Evolutionary conservation across 2,888 invertebrate genomes (phyloP).

Genomic region (Nectonema munidae): DNA sequence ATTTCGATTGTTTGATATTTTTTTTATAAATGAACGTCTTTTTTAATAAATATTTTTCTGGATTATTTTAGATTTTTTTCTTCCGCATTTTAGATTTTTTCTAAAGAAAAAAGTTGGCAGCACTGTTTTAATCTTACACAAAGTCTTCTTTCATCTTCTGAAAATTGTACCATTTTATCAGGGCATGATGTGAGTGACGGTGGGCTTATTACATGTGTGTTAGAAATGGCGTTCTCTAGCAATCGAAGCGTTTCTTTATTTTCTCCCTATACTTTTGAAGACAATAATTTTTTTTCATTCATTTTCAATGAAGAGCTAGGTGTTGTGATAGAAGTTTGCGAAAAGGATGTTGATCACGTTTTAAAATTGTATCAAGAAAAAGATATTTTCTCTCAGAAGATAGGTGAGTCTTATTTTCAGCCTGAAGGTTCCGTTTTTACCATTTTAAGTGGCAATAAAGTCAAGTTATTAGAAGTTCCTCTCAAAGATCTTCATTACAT

Average conservation of each 20-base stretch:
- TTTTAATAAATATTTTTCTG: no score
- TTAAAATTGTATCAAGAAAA: conserved; percentile 18
- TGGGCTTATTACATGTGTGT: conserved; percentile 48
- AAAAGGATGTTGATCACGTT: conserved; percentile 19
- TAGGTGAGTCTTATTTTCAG: conserved; percentile 20
- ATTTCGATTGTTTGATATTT: no score
- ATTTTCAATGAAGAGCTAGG: conserved; percentile 26
- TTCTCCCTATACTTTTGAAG: no score
- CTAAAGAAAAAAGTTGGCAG: no score
- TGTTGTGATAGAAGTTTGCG: conserved; percentile 23
- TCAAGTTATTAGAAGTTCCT: conserved; percentile 31
- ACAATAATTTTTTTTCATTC: no score
- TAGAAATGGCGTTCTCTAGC: conserved; percentile 89
- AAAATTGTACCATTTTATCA: conserved; percentile 36
- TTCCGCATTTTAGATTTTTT: no score
- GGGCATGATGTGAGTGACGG: conserved; percentile 93
- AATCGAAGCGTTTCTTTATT: no score
- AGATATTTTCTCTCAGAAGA: conserved; percentile 19
- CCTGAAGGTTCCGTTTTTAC: conserved; percentile 10
- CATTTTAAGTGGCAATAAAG: conserved; percentile 30
- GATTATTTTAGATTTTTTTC: no score
- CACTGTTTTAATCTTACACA: no score
- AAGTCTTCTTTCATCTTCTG: conserved; percentile 17
- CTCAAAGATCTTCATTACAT: conserved; percentile 38
- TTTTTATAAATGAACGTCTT: no score